These are phyloP conservation scores for Coregonus clupeaformis DNA, from an alignment of 2,113 vertebrate species.

Conservation along the genomic window DNA sequence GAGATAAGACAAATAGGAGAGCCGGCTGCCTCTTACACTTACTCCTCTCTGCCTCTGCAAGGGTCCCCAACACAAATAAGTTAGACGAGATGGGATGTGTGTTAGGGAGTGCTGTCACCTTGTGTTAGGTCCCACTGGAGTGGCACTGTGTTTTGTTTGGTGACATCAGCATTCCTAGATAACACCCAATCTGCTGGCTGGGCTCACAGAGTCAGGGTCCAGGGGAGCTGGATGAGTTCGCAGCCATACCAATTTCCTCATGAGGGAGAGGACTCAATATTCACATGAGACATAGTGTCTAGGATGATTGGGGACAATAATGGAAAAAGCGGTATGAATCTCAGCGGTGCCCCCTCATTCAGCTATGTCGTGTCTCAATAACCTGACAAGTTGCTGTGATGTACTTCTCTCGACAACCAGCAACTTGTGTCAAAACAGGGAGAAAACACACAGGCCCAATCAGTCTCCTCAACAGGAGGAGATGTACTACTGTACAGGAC, in stretches of 20 bases:
- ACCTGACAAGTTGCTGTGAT: constrained; percentile 49
- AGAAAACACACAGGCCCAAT: constrained; percentile 37
- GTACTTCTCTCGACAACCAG: constrained; percentile 55
- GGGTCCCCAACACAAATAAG: constrained; percentile 47
- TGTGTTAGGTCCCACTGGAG: constrained; percentile 53
- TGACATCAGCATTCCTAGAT: constrained; percentile 54
- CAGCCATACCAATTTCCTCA: constrained; percentile 66
- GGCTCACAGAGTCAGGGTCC: constrained; percentile 31
- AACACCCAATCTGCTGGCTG: constrained; percentile 14
- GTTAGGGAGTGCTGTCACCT: constrained; percentile 54
- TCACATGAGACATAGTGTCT: constrained; percentile 58
- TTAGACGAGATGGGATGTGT: constrained; percentile 38
- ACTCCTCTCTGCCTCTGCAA: constrained; percentile 29
- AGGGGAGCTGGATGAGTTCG: constrained; percentile 48
- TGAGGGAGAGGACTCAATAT: constrained; percentile 60
- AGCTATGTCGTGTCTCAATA: constrained; percentile 40
- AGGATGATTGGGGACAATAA: constrained; percentile 45
- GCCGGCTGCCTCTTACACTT: constrained; percentile 26
- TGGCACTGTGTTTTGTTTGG: constrained; percentile 45
- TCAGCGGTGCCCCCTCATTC: constrained; percentile 48
- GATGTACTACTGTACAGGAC: too few relatives aligned
- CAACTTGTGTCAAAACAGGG: constrained; percentile 24
- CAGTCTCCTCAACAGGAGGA: neutral
- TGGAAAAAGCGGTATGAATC: constrained; percentile 42
- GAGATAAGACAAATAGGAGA: constrained; percentile 41